Conservation (phyloP, 2,888 invertebrate genomes). For the Alloscopus bannaensis region DNA sequence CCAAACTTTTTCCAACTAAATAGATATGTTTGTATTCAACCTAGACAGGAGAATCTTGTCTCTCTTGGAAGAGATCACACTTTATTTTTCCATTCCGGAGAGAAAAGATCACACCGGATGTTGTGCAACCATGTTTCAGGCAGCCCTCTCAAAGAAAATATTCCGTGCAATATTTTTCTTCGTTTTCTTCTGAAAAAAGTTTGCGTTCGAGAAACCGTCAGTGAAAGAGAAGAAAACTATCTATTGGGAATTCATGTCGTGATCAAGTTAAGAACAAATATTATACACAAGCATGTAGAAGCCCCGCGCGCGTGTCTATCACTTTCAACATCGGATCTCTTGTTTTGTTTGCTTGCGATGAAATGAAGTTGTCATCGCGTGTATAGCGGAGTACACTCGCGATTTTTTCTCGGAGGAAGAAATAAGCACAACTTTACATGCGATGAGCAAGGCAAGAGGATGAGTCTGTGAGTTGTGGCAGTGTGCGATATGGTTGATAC, state of each 20-base stretch:
- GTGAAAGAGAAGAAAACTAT: slow-evolving; percentile 1
- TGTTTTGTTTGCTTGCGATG: slow-evolving; percentile 14
- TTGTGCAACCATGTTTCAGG: no score
- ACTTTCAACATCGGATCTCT: slow-evolving; percentile 38
- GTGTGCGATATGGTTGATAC: no score
- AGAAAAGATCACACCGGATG: slow-evolving; percentile 3
- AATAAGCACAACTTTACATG: no score
- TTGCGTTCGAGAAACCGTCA: no score
- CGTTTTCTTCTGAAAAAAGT: neutral
- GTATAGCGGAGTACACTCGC: no score
- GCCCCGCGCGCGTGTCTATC: slow-evolving; percentile 52
- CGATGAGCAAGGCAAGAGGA: no score
- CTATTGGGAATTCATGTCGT: slow-evolving; percentile 50
- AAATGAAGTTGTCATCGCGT: slow-evolving; percentile 52
- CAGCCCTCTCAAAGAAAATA: no score
- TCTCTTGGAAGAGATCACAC: slow-evolving; percentile 6
- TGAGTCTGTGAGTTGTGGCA: no score
- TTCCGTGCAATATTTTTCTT: neutral
- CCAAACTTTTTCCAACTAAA: no score
- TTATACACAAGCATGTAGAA: neutral
- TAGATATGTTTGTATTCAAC: neutral
- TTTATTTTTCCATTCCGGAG: neutral
- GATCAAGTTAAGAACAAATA: slow-evolving; percentile 37
- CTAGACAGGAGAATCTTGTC: neutral
- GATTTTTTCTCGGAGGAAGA: no score